Evolutionary conservation across 1,140 invertebrate species (phyloP), one percentile per base, ranked within the genome.

Genomic region (Nautilus pompilius): DNA sequence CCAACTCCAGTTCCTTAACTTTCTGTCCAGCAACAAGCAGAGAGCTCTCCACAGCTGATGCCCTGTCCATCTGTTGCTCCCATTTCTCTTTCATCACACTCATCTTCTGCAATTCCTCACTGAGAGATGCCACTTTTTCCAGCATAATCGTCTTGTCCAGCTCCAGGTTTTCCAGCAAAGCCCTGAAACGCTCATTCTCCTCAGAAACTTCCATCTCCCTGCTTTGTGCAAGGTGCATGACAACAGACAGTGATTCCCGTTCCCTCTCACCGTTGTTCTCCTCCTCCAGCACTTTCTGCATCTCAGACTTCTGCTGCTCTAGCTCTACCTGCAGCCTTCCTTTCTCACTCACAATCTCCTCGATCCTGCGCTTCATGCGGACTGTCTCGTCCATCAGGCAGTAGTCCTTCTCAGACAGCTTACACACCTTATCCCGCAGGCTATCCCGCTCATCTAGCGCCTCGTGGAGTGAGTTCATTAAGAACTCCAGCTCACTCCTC

Each of bases 401-500:
- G 24, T 63, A 67, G 46, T 71, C 61, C 10, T 68, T 66, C 24
- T 76, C 74, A 10, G 60, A 60, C 60, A 76, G 58, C 28, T 71
- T 72, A 58, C 73, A 76, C 20, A 78, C 68, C 41, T 76, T 76
- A 60, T 77, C 75, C 34, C 74, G 68, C 48, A 79, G 67, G 36
- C 58, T 65, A 58, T 74, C 75, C 17, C 76, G 62, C 60, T 80
- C 79, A 26, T 65, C 71, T 15, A 75, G 63, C 26, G 74, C 77
- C 20, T 79, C 75, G 41, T 77, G 66, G 17, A 76, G 61, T 2
- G 72, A 73, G 5, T 59, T 62, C 67, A 71, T 71, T 2, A 76
- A 55, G n/a, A 74, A 69, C 30, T 78, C 76, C 1, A 80, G 66
- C 30, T 81, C 79, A 34, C 71, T 72, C n/a, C 69, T 63, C 45